Evolutionary conservation across 2,113 vertebrate species (phyloP).

Genomic region (Rhagologus leucostigma): DNA sequence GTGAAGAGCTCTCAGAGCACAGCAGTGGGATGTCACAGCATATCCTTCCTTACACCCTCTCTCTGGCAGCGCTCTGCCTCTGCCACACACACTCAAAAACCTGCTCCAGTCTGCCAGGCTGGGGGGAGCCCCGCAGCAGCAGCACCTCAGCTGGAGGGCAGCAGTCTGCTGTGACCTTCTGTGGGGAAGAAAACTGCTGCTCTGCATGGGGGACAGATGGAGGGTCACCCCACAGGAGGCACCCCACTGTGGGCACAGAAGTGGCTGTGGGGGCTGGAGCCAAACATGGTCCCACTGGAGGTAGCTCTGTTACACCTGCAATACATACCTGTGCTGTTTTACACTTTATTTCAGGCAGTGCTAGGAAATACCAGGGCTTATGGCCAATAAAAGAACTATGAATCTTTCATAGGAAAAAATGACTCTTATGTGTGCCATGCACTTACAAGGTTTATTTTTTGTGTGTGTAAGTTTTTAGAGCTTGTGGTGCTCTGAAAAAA

Average conservation of each 20-base stretch:
- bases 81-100: fast-evolving
- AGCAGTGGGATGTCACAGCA: not conserved
- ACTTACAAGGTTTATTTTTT: not conserved
- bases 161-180: not conserved
- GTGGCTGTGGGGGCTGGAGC: not conserved
- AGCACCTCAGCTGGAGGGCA: not conserved
- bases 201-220: not conserved
- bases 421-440: not conserved
- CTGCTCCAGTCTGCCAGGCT: fast-evolving
- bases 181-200: not conserved
- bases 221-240: not conserved
- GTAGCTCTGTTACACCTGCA: not conserved
- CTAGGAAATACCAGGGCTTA: not conserved
- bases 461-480: not conserved
- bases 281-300: not conserved
- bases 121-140: not conserved
- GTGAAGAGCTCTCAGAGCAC: not conserved
- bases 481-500: not conserved
- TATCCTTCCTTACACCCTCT: fast-evolving
- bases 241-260: fast-evolving
- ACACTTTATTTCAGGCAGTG: not conserved
- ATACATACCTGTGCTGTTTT: not conserved
- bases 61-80: fast-evolving
- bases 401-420: not conserved
- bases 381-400: not conserved